A percentile compares a stretch with the other conserved stretches of the same genome.
Conservation (phyloP, 2,113 vertebrate genomes). For the Semicossyphus pulcher region DNA sequence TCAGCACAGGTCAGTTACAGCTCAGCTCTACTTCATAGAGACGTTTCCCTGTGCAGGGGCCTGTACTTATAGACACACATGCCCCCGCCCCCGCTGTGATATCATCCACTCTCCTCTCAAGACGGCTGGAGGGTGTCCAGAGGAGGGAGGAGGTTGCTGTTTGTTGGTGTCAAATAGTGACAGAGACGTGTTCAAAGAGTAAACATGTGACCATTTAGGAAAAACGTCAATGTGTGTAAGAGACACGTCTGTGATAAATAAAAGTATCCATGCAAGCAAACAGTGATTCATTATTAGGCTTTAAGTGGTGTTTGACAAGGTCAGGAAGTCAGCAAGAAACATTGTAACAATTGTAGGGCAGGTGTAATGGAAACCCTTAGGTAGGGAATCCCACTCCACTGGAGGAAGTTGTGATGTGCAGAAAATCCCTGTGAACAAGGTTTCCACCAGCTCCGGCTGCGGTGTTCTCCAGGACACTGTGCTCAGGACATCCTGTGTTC, state of each 20-base stretch:
- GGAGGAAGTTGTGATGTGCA: conserved; percentile 64
- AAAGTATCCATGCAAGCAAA: neutral
- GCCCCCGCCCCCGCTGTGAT: conserved; percentile 56
- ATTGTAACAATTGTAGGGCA: conserved; percentile 15
- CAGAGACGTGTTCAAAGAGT: neutral
- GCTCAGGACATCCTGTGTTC: conserved; percentile 73
- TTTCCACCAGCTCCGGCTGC: conserved; percentile 18
- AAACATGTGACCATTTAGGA: conserved; percentile 5
- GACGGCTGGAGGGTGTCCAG: conserved; percentile 28
- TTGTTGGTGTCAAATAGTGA: conserved; percentile 31
- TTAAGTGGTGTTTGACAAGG: neutral
- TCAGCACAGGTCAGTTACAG: conserved; percentile 40
- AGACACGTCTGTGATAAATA: neutral
- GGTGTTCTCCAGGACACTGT: conserved; percentile 18
- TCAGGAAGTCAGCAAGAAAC: conserved; percentile 1
- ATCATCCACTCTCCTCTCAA: conserved; percentile 57
- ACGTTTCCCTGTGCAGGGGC: conserved; percentile 57
- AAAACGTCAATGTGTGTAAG: neutral
- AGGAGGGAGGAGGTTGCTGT: conserved; percentile 13
- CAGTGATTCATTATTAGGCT: neutral
- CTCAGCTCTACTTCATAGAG: conserved; percentile 64
- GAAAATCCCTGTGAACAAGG: conserved; percentile 73
- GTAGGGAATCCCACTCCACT: conserved; percentile 68
- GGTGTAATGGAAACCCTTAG: conserved; percentile 54
- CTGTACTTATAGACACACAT: conserved; percentile 77